Percentiles rank a stretch among this genome's conserved stretches.
These are phyloP conservation scores for Nycteola revayana DNA, from an alignment of 2,888 invertebrate genomes.

Conservation along the genomic window DNA sequence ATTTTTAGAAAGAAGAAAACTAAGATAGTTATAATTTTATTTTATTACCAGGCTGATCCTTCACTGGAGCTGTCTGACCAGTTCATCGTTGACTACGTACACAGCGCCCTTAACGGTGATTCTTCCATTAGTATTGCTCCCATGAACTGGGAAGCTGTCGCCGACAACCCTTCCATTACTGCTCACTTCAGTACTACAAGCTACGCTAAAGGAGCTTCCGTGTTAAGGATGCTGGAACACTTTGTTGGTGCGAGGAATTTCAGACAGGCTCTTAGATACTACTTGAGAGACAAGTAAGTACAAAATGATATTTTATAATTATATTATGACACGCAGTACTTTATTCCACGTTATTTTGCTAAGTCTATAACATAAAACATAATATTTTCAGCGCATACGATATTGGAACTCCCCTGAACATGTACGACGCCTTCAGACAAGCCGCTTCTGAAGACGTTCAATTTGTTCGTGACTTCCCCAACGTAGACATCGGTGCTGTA, in stretches of 20 bases:
- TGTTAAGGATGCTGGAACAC: conserved; percentile 86
- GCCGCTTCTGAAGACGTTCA: conserved; percentile 52
- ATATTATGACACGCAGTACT: not conserved
- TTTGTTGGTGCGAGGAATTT: conserved; percentile 81
- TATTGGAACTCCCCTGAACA: conserved; percentile 54
- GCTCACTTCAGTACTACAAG: conserved; percentile 85
- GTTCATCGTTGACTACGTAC: conserved; percentile 86
- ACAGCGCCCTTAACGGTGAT: conserved; percentile 83
- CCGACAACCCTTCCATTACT: conserved; percentile 72
- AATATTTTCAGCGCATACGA: conserved; percentile 51
- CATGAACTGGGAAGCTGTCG: conserved; percentile 80
- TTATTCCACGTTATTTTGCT: too few relatives aligned
- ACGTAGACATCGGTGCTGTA: conserved; percentile 58
- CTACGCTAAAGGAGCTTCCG: conserved; percentile 85
- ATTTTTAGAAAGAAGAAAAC: too few relatives aligned
- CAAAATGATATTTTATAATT: too few relatives aligned
- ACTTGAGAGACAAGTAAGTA: conserved; percentile 81
- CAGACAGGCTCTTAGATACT: conserved; percentile 77
- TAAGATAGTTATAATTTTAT: not conserved
- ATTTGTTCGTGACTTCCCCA: conserved; percentile 41
- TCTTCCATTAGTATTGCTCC: conserved; percentile 61
- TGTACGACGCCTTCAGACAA: conserved; percentile 59
- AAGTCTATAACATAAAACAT: too few relatives aligned
- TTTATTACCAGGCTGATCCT: conserved; percentile 51
- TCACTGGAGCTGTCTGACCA: conserved; percentile 73